Evolutionary conservation across 2,888 invertebrate genomes (phyloP).

Genomic region (Tachina fera): DNA sequence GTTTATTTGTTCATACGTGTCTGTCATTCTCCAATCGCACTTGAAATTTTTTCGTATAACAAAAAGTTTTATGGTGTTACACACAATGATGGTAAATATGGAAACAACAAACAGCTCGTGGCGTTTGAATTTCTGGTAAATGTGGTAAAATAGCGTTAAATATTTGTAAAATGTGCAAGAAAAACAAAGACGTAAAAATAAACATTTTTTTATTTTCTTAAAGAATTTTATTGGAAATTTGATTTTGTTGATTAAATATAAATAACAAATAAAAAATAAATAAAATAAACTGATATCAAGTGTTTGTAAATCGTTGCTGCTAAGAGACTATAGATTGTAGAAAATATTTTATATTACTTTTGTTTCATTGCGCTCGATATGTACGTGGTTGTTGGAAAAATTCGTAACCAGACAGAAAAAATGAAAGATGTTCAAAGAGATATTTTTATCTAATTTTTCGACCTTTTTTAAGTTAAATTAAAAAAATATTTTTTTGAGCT

Average conservation of each 20-base stretch:
- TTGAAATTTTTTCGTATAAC: neutral
- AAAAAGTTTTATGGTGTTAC: neutral
- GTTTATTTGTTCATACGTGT: constrained; percentile 33
- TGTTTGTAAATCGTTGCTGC: neutral
- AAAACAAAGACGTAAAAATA: constrained; percentile 14
- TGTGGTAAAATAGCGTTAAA: constrained; percentile 58
- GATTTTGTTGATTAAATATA: constrained; percentile 50
- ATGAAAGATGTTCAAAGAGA: no score
- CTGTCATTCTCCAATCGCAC: constrained; percentile 46
- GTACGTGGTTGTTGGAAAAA: no score
- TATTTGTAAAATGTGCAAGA: constrained; percentile 38
- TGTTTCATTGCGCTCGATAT: no score
- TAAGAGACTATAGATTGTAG: no score
- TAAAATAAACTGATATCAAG: neutral
- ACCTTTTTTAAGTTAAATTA: no score
- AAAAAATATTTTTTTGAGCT: no score
- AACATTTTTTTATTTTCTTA: constrained; percentile 34
- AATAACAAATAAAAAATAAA: neutral
- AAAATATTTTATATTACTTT: neutral
- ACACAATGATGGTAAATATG: neutral
- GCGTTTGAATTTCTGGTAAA: constrained; percentile 57
- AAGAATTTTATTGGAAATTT: constrained; percentile 54
- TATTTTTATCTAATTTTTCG: no score
- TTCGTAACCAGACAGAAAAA: no score
- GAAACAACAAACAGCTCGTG: constrained; percentile 34